Evolutionary conservation across 1,140 invertebrate species (phyloP), one percentile per base, ranked within the genome.

Genomic region (Rhopalosiphum maidis): DNA sequence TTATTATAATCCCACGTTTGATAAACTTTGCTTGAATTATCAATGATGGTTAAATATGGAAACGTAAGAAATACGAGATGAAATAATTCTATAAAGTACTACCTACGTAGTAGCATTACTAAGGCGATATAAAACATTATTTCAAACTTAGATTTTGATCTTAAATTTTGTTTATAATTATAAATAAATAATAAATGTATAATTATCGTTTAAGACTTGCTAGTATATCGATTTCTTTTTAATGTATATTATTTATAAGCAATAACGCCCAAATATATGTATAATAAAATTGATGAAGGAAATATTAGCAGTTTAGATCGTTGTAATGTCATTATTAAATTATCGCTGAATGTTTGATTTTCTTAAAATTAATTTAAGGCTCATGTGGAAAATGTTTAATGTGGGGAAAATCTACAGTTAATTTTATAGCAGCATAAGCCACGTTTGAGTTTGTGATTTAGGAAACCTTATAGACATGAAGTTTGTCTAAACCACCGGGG

Each of bases 301-400:
- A 54, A 89, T 54, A 23, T 54, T 23, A 37, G 21, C 22, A 54
- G 7, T 37, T 51, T 11, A 89, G n/a, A 15, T 89, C 22, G n/a
- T 51, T 51, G 48, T n/a, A 15, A 25, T 2, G 3, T 55, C 54
- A 54, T 89, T 55, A 41, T 54, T 37, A 89, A 55, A 25, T 54
- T 3, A 54, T 21, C 9, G 22, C 37, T 30, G 23, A 48, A 48
- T 30, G 46, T 48, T 48, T 15, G 21, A 41, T 1, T 37, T 25
- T 37, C 8, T 55, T 11, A 55, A 55, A 89, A 89, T 89, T 89
- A 89, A 89, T 55, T 89, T 55, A 54, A 89, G 9, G 51, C 22
- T 89, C 51, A 22, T 11, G 9, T 37, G 48, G 22, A 89, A 89
- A 89, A 89, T 54, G 46, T 89, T 89, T 54, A 89, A 48, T 87